Percentiles rank a stretch among this genome's conserved stretches.
phyloP scores from a whole-genome alignment of 2,888 invertebrate genomes.

The Leptopilina drosophilae region DNA sequence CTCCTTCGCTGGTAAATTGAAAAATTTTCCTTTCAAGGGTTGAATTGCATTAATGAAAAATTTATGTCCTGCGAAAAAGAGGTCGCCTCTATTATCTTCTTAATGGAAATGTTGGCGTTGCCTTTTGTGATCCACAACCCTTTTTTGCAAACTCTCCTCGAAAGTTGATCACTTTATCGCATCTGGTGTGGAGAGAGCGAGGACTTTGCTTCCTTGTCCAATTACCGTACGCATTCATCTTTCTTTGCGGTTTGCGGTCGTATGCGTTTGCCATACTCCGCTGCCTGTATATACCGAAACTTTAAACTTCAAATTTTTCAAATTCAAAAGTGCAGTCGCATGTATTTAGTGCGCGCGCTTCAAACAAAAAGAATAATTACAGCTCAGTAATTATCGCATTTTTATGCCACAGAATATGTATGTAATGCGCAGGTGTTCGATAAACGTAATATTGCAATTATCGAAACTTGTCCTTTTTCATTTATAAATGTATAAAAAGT shows the following conservation, averaged over 20 bases:
- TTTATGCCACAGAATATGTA: not conserved
- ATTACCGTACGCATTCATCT: conserved; percentile 38
- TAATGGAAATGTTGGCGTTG: conserved; percentile 29
- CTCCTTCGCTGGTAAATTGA: too few relatives aligned
- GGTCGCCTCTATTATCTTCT: conserved; percentile 24
- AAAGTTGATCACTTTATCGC: conserved; percentile 40
- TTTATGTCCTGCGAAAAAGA: conserved; percentile 4
- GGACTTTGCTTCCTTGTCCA: conserved; percentile 18
- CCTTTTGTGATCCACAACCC: conserved; percentile 33
- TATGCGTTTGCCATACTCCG: not conserved
- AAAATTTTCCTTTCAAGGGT: too few relatives aligned
- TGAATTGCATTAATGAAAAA: not conserved
- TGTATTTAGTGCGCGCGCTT: not conserved
- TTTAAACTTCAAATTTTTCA: conserved; percentile 16
- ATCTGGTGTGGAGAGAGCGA: conserved; percentile 15
- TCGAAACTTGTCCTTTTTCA: not conserved
- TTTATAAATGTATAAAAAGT: not conserved
- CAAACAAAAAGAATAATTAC: conserved; percentile 21
- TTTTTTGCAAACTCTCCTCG: conserved; percentile 35
- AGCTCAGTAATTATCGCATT: not conserved
- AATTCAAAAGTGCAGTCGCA: conserved; percentile 12
- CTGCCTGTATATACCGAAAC: not conserved
- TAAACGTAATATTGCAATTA: conserved; percentile 33
- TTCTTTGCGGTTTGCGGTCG: conserved; percentile 38
- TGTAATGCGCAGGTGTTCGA: conserved; percentile 27